Base-by-base conservation (phyloP, 2,797 vertebrate genomes). In the Nannoperca australis region DNA sequence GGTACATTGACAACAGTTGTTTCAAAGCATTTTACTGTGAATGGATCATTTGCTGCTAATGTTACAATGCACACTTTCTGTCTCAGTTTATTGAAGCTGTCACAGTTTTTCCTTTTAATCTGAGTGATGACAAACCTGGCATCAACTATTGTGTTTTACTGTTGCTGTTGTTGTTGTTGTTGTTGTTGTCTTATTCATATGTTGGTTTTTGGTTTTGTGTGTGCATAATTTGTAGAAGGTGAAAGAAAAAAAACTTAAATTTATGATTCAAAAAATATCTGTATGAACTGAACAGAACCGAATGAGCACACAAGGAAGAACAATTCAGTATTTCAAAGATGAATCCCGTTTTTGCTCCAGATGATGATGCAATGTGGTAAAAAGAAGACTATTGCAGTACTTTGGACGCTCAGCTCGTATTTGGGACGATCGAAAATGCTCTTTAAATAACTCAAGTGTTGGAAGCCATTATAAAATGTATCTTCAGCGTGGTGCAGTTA, bases 371-470 rank as follows among this genome's bases (percentile, higher is more conserved):
- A 3, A 5, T 13, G 22, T 22, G 38, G 38, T 59, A 42, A 14
- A 55, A 54, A 40, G 0, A 70, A 22, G 3, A 63, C 6, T 5
- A n/a, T 64, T 40, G 62, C 59, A 15, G 49, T 38, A 60, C 36
- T 77, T 70, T 32, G 13, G 73, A 74, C 22, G 27, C 53, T 4
- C 12, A 70, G 30, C 38, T 67, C 0, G 10, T 44, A 36, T 65
- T 42, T 30, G 15, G 51, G 60, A 69, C 55, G 22, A 78, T 62
- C 11, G 67, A 51, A 81, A 73, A 49, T 36, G 17, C 8, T 62
- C 45, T 78, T 73, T 70, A 74, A 82, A 71, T 42, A 51, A 62
- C 55, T 70, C 27, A 49, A 65, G 67, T 34, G 12, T 67, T 73
- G 34, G 49, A 76, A 64, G 42, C 59, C 32, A 53, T 68, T 70